Percentiles rank a stretch among this genome's conserved stretches.
Conservation (phyloP, 1,140 invertebrate genomes). For the Diachasma alloeum region DNA sequence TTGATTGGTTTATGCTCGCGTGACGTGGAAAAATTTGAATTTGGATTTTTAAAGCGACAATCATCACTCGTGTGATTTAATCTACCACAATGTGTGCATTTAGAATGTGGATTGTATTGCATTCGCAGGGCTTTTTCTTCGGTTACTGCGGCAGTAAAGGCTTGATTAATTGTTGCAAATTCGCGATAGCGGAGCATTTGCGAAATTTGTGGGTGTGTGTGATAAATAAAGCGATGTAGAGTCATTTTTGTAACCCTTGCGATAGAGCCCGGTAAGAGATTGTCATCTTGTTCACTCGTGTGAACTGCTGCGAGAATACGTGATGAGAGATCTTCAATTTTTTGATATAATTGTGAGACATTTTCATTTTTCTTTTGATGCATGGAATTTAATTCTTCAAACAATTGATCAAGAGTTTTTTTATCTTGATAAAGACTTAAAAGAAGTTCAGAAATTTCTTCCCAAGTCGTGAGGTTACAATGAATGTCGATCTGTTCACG, state of each 20-base stretch:
- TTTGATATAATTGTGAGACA: slow-evolving; percentile 21
- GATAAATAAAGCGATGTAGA: slow-evolving; percentile 7
- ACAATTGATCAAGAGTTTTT: slow-evolving; percentile 28
- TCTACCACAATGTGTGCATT: no score
- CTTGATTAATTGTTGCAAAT: no score
- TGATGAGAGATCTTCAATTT: slow-evolving; percentile 19
- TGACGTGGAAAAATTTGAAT: background rate
- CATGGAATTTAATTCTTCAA: slow-evolving; percentile 28
- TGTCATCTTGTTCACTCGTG: background rate
- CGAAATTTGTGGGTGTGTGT: no score
- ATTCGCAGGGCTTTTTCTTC: no score
- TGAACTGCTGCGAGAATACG: background rate
- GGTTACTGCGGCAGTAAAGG: no score
- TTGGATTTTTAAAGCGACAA: background rate
- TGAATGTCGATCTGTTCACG: slow-evolving; percentile 29
- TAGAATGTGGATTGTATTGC: no score
- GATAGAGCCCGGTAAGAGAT: background rate
- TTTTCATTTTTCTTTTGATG: slow-evolving; percentile 20
- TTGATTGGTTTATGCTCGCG: background rate
- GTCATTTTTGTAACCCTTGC: background rate
- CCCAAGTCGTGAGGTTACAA: slow-evolving; percentile 25
- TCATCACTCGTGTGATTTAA: no score
- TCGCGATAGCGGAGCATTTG: no score
- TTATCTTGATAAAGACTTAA: slow-evolving; percentile 28
- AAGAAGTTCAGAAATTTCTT: no score